These are phyloP conservation scores for Drosophila macrospina DNA, from an alignment of 2,888 invertebrate species.

Conservation along the genomic window DNA sequence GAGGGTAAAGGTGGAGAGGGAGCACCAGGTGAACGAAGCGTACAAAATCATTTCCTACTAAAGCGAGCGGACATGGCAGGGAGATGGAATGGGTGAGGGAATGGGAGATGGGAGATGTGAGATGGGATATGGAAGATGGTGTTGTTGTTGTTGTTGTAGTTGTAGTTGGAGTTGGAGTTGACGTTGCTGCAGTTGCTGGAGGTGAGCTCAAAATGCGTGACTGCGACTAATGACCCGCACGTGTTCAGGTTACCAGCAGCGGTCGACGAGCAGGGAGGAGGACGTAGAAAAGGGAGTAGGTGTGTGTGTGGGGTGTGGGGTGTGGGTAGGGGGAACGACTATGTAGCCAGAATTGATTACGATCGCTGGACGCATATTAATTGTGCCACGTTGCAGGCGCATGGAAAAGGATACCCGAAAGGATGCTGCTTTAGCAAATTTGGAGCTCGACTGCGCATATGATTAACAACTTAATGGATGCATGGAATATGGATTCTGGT, in stretches of 20 bases:
- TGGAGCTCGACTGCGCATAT: conserved; percentile 79
- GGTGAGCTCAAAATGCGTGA: conserved; percentile 81
- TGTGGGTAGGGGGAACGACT: conserved; percentile 8
- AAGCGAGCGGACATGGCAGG: conserved; percentile 68
- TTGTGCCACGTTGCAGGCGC: conserved; percentile 64
- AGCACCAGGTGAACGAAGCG: conserved; percentile 73
- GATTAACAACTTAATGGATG: conserved; percentile 83
- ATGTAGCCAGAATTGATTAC: conserved; percentile 81
- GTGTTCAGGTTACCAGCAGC: conserved; percentile 69
- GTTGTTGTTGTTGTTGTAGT: too few relatives aligned
- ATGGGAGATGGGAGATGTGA: conserved; percentile 41
- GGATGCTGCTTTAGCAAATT: conserved; percentile 58
- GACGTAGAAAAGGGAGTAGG: neutral
- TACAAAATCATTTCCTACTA: conserved; percentile 80
- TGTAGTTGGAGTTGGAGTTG: conserved; percentile 25
- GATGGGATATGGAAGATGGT: conserved; percentile 39
- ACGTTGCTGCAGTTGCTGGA: conserved; percentile 49
- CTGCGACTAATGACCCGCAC: conserved; percentile 83
- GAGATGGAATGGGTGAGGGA: conserved; percentile 10
- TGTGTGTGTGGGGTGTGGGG: too few relatives aligned
- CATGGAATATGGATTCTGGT: conserved; percentile 39
- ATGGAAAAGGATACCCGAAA: conserved; percentile 71
- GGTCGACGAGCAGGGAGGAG: neutral
- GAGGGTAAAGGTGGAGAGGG: conserved; percentile 2
- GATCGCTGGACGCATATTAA: conserved; percentile 83